A percentile compares a stretch with the other conserved stretches of the same genome.
Evolutionary conservation across 1,140 invertebrate genomes (phyloP).

Genomic region (Popillia japonica): DNA sequence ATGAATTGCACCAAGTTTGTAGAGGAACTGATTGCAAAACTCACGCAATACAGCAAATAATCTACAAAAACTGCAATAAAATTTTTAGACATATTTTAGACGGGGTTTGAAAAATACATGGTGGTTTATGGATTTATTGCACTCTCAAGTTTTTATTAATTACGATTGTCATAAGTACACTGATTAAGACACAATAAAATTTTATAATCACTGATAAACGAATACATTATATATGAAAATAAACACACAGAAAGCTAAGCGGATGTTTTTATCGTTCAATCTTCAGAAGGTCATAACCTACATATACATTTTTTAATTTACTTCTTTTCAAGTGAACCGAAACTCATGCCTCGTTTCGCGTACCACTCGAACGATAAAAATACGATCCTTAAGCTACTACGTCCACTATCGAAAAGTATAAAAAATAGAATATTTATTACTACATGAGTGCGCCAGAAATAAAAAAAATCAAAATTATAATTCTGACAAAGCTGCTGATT

Average conservation of each 20-base stretch:
- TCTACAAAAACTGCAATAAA: too few species aligned
- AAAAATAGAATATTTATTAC: not conserved
- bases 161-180: too few species aligned
- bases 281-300: slow-evolving; percentile 13
- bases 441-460: slow-evolving; percentile 11
- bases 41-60: too few species aligned
- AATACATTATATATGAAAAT: too few species aligned
- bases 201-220: too few species aligned
- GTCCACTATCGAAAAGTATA: not conserved
- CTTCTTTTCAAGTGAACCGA: not conserved
- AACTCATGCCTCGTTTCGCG: not conserved
- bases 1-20: too few species aligned
- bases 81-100: too few species aligned
- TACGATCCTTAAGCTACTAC: not conserved
- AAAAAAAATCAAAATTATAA: not conserved
- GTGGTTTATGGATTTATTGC: too few species aligned
- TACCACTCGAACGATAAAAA: slow-evolving; percentile 17
- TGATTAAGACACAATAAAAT: too few species aligned
- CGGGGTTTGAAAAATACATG: too few species aligned
- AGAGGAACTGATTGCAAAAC: too few species aligned
- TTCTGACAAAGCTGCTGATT: not conserved
- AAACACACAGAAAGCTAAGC: not conserved
- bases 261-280: not conserved
- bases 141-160: too few species aligned
- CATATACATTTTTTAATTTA: slow-evolving; percentile 5